Percentiles rank a stretch among this genome's conserved stretches.
Conservation (phyloP, 2,113 vertebrate genomes). For the Hipposideros armiger region DNA sequence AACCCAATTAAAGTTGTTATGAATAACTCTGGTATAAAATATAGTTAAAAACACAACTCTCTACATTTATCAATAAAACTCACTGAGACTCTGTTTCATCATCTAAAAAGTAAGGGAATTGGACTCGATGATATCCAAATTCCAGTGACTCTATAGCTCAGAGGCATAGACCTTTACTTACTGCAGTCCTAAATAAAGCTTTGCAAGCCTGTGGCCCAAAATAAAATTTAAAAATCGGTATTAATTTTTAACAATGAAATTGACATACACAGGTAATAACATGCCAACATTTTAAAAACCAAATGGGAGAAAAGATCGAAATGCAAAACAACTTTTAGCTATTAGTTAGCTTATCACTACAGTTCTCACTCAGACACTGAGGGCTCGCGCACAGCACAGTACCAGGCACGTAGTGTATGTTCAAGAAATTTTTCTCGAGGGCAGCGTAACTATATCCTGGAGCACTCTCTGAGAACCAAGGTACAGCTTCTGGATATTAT, state of each 20-base stretch:
- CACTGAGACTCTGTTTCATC: neutral
- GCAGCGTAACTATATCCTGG: neutral
- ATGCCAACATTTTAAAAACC: neutral
- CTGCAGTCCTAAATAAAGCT: neutral
- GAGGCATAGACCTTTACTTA: neutral
- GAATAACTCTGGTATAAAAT: neutral
- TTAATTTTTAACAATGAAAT: neutral
- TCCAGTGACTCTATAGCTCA: neutral
- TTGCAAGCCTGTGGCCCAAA: neutral
- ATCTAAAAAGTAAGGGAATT: neutral
- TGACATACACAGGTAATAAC: neutral
- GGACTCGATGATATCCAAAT: neutral
- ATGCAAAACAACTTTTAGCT: neutral
- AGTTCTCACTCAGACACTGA: neutral
- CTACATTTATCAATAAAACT: neutral
- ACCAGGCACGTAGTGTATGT: neutral
- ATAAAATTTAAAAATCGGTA: neutral
- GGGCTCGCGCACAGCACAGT: neutral
- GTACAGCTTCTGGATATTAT: neutral
- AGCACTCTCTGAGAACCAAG: neutral
- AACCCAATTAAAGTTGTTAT: neutral
- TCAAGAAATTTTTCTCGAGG: neutral
- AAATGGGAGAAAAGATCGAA: neutral
- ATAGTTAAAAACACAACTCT: neutral
- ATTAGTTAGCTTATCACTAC: neutral